Base-by-base conservation (phyloP, 1,140 invertebrate species). In the Doryteuthis pealeii region DNA sequence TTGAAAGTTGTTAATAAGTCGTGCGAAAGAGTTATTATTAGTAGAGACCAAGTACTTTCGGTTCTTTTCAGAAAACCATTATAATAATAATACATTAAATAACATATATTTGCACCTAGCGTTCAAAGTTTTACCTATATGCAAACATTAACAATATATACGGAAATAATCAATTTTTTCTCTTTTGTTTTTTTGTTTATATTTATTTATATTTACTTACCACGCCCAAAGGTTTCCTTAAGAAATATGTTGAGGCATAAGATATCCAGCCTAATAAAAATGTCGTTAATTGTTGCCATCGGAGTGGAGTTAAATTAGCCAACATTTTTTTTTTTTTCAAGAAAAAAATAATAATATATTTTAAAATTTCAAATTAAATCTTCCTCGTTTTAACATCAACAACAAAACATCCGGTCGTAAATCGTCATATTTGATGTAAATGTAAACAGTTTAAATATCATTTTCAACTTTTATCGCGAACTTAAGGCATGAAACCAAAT, bases 151-250 rank as follows among this genome's bases (percentile, higher is more conserved):
- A 74, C 15, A 28, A 30, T 43, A 31, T n/a, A 15, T 43, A 70
- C 8, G 32, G 26, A 70, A 70, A 32, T 1, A 10, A 33, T 30
- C 32, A 12, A 12, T 15, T 18, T 15, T 18, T 18, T n/a, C 0
- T 15, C 33, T n/a, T 40, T 26, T 8, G 18, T 30, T 15, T 8
- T 26, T 30, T 32, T 14, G 40, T 26, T 33, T 22, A 58, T 49
- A 28, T 28, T 14, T 45, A 26, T 18, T 31, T 72, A n/a, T 18
- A 58, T 58, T 35, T 66, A 83, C 82, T 80, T 82, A 87, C 85
- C 70, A 90, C 85, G 31, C 89, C 89, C n/a, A 90, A 74, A 15
- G 89, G 89, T 82, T 90, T 90, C 32, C 89, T 77, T 6, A 89
- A 77, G 30, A 89, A 82, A 78, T 90, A 90, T 5, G 88, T 89